These are phyloP conservation scores for Styela clava DNA, from an alignment of 23 tunicate species.

Conservation along the genomic window DNA sequence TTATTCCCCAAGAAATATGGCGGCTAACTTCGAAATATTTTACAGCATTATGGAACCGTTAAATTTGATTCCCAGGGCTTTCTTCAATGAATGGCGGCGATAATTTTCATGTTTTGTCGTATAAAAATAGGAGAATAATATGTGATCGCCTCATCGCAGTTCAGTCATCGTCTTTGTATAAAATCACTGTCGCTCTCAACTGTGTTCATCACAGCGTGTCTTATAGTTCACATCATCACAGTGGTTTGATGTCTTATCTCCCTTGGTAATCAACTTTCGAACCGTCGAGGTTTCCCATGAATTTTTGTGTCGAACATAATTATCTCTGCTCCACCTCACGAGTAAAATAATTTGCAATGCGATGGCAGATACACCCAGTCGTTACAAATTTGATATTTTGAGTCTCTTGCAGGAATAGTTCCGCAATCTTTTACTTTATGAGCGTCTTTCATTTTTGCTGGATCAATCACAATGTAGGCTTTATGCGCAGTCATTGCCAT, in stretches of 20 bases:
- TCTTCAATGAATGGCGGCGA: neutral
- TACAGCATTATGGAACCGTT: no score
- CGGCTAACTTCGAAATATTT: no score
- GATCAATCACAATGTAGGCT: slow-evolving; percentile 11
- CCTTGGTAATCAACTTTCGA: neutral
- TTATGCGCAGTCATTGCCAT: slow-evolving; percentile 9
- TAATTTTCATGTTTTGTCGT: neutral
- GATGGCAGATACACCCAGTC: slow-evolving; percentile 26
- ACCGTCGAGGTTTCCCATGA: neutral
- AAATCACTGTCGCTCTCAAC: neutral
- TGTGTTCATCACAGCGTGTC: neutral
- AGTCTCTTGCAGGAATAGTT: neutral
- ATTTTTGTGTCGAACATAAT: neutral
- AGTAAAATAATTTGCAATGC: slow-evolving; percentile 18
- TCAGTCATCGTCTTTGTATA: neutral
- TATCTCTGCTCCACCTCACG: neutral
- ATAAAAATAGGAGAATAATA: no score
- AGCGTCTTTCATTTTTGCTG: neutral
- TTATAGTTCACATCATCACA: neutral
- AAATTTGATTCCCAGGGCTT: no score
- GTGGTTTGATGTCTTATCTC: neutral
- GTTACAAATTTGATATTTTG: neutral
- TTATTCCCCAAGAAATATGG: no score
- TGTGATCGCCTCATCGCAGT: no score
- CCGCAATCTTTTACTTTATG: slow-evolving; percentile 16